These are phyloP conservation scores for Eulemur rufifrons DNA, from an alignment of 2,113 vertebrate genomes.

Conservation along the genomic window DNA sequence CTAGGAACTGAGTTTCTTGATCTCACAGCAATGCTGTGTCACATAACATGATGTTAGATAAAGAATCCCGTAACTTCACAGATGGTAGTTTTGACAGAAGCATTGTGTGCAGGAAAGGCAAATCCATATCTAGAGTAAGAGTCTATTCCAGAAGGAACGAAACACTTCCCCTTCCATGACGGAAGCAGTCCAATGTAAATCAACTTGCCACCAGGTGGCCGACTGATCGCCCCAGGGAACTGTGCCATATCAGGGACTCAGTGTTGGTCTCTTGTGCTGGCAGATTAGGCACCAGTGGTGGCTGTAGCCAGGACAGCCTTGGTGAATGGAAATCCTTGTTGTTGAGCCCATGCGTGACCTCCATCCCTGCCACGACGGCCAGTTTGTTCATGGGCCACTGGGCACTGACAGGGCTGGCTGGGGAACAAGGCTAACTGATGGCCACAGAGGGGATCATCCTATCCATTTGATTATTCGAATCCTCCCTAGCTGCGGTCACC, in stretches of 20 bases:
- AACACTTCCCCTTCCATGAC: background rate
- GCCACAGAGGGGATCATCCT: background rate
- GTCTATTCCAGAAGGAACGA: background rate
- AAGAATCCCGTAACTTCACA: background rate
- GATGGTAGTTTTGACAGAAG: background rate
- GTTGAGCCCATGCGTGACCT: background rate
- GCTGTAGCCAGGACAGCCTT: background rate
- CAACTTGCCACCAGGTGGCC: background rate
- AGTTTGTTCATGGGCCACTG: background rate
- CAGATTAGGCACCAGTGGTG: background rate
- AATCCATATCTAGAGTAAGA: background rate
- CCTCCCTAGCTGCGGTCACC: background rate
- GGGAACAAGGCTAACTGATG: background rate
- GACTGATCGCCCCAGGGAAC: background rate
- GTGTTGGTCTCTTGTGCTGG: background rate
- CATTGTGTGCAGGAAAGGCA: background rate
- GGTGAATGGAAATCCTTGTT: background rate
- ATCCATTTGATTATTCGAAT: background rate
- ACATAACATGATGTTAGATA: background rate
- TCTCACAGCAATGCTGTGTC: background rate
- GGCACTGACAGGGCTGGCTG: background rate
- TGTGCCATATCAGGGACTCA: background rate
- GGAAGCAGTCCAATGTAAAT: background rate
- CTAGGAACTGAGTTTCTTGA: background rate
- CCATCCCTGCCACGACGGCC: background rate